Conservation (phyloP, 1,140 invertebrate genomes). For the Nasonia giraulti region DNA sequence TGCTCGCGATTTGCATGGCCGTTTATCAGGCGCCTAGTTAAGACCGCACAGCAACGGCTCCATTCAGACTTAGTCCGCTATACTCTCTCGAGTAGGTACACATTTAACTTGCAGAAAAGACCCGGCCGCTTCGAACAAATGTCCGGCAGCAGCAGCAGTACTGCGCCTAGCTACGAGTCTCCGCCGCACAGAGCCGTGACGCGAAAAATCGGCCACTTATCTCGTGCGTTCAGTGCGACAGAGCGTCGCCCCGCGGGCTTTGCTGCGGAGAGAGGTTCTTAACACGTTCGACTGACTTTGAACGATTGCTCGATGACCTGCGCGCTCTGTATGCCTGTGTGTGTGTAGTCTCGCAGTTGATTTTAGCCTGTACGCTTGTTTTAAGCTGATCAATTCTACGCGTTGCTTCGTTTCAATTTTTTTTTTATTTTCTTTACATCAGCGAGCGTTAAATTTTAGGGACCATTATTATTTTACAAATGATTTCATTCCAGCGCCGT, state of each 20-base stretch:
- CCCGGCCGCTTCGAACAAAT: background rate
- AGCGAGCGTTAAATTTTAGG: too few relatives aligned
- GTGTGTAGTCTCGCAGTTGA: too few relatives aligned
- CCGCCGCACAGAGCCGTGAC: slow-evolving; percentile 18
- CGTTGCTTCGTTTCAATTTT: too few relatives aligned
- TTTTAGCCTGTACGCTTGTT: too few relatives aligned
- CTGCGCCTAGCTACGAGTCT: background rate
- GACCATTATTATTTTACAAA: too few relatives aligned
- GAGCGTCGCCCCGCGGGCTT: background rate
- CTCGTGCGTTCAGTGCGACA: background rate
- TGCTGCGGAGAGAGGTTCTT: background rate
- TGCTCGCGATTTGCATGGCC: slow-evolving; percentile 12
- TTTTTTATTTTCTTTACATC: too few relatives aligned
- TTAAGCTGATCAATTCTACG: too few relatives aligned
- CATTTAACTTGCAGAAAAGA: slow-evolving; percentile 32
- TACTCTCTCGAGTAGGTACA: background rate
- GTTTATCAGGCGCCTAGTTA: slow-evolving; percentile 40
- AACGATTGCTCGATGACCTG: slow-evolving; percentile 44
- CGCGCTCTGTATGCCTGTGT: background rate
- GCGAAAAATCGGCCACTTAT: slow-evolving; percentile 45
- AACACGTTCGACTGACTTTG: slow-evolving; percentile 41
- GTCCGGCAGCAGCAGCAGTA: background rate
- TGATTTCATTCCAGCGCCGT: too few relatives aligned
- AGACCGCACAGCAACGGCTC: background rate
- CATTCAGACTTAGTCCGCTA: background rate